These are phyloP conservation scores for Iphiclides podalirius DNA, from an alignment of 2,888 invertebrate species.

Conservation along the genomic window DNA sequence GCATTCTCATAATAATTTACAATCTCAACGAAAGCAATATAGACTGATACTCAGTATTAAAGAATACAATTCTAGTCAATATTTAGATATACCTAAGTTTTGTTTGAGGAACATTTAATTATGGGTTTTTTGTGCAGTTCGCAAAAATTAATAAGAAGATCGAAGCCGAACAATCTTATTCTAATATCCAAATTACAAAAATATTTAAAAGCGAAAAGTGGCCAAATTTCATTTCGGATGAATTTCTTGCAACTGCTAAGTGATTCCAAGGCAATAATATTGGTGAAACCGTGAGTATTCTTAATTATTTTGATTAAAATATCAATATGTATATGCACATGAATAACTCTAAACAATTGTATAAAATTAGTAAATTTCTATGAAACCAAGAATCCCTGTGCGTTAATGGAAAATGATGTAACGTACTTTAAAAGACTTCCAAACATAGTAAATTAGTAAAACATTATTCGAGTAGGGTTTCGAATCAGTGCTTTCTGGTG, in stretches of 20 bases:
- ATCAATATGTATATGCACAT: too few species aligned
- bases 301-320: too few species aligned
- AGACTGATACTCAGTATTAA: not conserved
- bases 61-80: not conserved
- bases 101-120: not conserved
- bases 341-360: too few species aligned
- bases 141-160: constrained; percentile 31
- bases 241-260: constrained; percentile 30
- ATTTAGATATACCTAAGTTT: not conserved
- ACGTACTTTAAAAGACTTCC: too few species aligned
- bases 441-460: too few species aligned
- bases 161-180: constrained; percentile 23
- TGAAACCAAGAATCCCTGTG: too few species aligned
- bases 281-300: constrained; percentile 37
- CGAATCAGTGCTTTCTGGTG: too few species aligned
- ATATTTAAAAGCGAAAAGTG: constrained; percentile 33
- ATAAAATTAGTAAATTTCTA: too few species aligned
- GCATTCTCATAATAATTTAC: not conserved
- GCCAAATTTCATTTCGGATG: constrained; percentile 30
- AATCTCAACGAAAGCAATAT: not conserved
- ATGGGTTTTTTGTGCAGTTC: constrained; percentile 41
- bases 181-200: constrained; percentile 33
- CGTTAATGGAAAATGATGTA: too few species aligned
- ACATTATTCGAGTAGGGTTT: too few species aligned
- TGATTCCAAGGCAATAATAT: constrained; percentile 29